Base-by-base conservation (phyloP, 2,797 vertebrate species). In the Sebastes flavidus region DNA sequence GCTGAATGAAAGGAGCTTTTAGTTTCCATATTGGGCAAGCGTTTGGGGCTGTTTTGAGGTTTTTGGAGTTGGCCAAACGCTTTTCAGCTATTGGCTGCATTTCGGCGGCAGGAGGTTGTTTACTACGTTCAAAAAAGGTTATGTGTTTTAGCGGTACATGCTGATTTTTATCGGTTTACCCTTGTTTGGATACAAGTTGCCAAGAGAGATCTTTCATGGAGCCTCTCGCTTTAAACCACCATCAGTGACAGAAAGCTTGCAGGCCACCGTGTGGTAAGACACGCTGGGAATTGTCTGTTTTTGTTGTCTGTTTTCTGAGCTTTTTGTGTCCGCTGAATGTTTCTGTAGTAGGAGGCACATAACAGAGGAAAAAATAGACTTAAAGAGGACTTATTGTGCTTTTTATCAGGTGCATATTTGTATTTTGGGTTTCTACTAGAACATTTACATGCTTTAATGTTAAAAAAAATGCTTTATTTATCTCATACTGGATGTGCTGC, bases 201-300 rank as follows among this genome's bases (percentile, higher is more conserved):
- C 84, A 85, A 78, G 84, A 81, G 78, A 87, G 65, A 68, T 87
- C 80, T 91, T 88, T 90, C 87, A 87, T 80, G 14, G 55, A 88
- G 68, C 75, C 75, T 71, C 83, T 89, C 55, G 11, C 63, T 82
- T 72, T 62, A 72, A 86, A 80, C 71, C 60, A n/a, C 69, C 59
- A n/a, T 65, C 80, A 76, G 71, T 84, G 82, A 86, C 78, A 78
- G 87, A 84, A 81, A 75, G 58, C 80, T 75, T 46, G 27, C 75
- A 80, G 79, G 83, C 75, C 75, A 36, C 71, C 16, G 20, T 84
- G 72, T 70, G 71, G 38, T 71, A 46, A 34, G 65, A 75, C 49
- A 65, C 25, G 8, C 66, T 56, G 68, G 52, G 60, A 60, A 34
- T 30, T 67, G 55, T 76, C 63, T 6, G 8, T 30, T 77, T n/a